Base-by-base conservation (phyloP, 2,888 invertebrate species). In the Helleia helle region DNA sequence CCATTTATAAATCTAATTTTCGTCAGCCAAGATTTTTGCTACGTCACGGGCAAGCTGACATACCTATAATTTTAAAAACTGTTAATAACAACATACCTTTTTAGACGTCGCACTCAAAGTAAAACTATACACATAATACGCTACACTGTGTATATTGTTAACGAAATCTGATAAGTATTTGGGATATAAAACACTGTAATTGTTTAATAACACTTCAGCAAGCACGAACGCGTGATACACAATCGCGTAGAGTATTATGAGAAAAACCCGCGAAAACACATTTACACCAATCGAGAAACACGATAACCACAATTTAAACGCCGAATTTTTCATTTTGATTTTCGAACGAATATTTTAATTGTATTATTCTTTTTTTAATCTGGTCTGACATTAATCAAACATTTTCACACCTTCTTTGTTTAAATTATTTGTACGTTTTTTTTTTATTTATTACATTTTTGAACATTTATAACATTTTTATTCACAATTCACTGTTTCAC, bases 191-290 rank as follows among this genome's bases (percentile, higher is more conserved):
- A 65, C 54, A 42, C 69, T 62, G 28, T 68, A 76, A 50, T 71
- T 76, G 42, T 83, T 77, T 8, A 81, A 43, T 37, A 80, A 66
- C 51, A 83, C 65, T 64, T 84, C 83, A 4, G 62, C 67, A 5
- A 80, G 51, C 43, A 83, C 69, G 50, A 84, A 83, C 13, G 58
- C 54, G 42, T 84, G 77, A 27, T 80, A 84, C 17, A 84, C 60
- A 41, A 59, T 59, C 1, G 75, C 71, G 56, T 71, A 74, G 5
- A 80, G 37, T 43, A 81, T 46, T 41, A 83, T 64, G 40, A 83
- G 54, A 9, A 76, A 49, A 0, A 68, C 51, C 5, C 80, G 59
- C 1, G 77, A 79, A 2, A 66, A 54, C 24, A 70, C 48, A 43
- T 72, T 71, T 1, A 71, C 51, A 15, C 65, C 52, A 1, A 51